These are phyloP conservation scores for Kuschelorhynchus macadamiae DNA, from an alignment of 2,888 invertebrate species.

Conservation along the genomic window DNA sequence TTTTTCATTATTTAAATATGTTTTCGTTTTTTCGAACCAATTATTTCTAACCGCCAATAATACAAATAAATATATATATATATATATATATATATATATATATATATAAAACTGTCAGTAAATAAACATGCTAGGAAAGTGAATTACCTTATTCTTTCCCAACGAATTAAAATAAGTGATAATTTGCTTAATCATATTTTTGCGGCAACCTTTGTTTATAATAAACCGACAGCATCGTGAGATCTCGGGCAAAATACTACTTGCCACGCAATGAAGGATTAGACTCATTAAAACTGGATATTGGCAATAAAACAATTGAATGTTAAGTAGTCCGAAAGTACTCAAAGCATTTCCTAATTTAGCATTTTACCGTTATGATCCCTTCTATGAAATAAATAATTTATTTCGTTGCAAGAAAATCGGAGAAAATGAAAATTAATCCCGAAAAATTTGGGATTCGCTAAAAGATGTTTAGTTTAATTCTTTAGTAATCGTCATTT, in stretches of 20 bases:
- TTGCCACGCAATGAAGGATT: constrained; percentile 44
- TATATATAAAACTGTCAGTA: too few species aligned
- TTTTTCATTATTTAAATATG: too few species aligned
- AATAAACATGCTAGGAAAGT: too few species aligned
- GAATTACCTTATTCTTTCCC: neutral
- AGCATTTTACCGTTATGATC: constrained; percentile 18
- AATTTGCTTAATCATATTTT: constrained; percentile 20
- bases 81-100: too few species aligned
- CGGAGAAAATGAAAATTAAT: too few species aligned
- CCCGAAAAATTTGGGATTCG: too few species aligned
- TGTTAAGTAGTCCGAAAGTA: constrained; percentile 49
- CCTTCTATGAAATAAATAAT: constrained; percentile 22
- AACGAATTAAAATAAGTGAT: constrained; percentile 22
- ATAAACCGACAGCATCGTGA: constrained; percentile 32
- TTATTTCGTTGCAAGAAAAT: too few species aligned
- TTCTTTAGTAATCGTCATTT: too few species aligned
- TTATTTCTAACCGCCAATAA: too few species aligned
- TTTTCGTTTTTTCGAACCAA: too few species aligned
- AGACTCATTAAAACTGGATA: constrained; percentile 47
- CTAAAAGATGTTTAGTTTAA: too few species aligned
- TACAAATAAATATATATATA: too few species aligned
- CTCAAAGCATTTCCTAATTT: constrained; percentile 41
- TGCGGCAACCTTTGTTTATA: constrained; percentile 39
- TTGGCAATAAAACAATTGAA: constrained; percentile 49
- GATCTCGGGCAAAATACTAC: constrained; percentile 41